phyloP scores from a whole-genome alignment of 2,888 invertebrate species.

The Eupithecia subfuscata region DNA sequence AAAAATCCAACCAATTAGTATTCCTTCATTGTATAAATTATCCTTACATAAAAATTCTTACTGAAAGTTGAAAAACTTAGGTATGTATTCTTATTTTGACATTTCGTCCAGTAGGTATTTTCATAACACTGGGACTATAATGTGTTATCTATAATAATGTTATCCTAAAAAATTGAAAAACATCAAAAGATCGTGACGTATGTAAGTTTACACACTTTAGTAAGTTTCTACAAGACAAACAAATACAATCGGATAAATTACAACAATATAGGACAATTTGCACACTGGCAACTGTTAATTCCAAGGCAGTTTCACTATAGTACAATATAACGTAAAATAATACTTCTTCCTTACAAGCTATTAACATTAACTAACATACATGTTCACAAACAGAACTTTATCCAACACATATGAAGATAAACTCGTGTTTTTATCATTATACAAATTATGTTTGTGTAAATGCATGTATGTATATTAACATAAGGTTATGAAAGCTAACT shows the following conservation, averaged over 20 bases:
- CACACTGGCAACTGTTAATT: constrained; percentile 39
- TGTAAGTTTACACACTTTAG: not conserved
- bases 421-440: not conserved
- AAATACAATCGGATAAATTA: constrained; percentile 11
- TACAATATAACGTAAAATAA: constrained; percentile 63
- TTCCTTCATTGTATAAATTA: not conserved
- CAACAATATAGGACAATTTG: constrained; percentile 29
- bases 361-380: constrained; percentile 31
- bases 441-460: constrained; percentile 20
- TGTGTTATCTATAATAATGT: too few relatives aligned
- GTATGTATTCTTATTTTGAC: not conserved
- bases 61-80: not conserved
- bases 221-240: not conserved
- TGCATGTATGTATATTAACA: constrained; percentile 48
- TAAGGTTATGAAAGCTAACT: constrained; percentile 62
- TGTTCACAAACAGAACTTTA: constrained; percentile 29
- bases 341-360: constrained; percentile 59
- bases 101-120: not conserved
- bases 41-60: constrained; percentile 5
- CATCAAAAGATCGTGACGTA: not conserved
- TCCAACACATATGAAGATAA: not conserved
- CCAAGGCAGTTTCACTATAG: constrained; percentile 51
- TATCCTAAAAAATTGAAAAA: not conserved
- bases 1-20: constrained; percentile 3
- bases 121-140: constrained; percentile 4